Evolutionary conservation across 2,888 invertebrate genomes (phyloP), one percentile per base, ranked within the genome.

Genomic region (Amphipoea lucens): DNA sequence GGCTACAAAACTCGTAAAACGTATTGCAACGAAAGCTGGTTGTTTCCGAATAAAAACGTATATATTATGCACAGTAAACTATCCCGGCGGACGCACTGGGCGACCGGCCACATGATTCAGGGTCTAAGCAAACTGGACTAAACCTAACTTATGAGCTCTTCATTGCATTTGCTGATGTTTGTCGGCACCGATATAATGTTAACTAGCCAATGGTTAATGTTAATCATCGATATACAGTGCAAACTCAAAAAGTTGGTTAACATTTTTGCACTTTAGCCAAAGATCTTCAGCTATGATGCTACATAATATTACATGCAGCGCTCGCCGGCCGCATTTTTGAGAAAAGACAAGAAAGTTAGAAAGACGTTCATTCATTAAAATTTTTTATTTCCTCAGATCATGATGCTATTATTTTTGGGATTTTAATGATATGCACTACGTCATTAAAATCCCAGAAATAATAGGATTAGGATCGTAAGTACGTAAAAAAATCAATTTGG

Each of bases 121-220:
- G 84, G 87, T 78, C 78, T 79, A 76, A 83, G 80, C 51, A 76
- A 82, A 81, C 83, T 78, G 69, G 84, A 83, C 76, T 81, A 83
- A 85, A 83, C 78, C 79, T 86, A 87, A 89, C 76, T 87, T 87
- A 88, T 85, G 86, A 86, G 76, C 73, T 79, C 78, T 85, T 82
- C 75, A 83, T 70, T 70, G 48, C 86, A 73, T 74, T 74, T 66
- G 68, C 54, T 80, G 80, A 87, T 82, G 77, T 54, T 63, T 71
- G 63, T 68, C 40, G 51, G 36, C 57, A 57, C 2, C 4, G 23
- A 57, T 51, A 29, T 29, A 29, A 51, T 17, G 12, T 12, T 12
- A 48, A 48, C 12, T 29, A 29, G 14, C 4, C 4, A 48, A 48
- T 48, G 14, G 48, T 48, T 14, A 48, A 48, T 48, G 14, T 48